Base-by-base conservation (phyloP, 2,797 vertebrate genomes). In the Jordanella pulchra region DNA sequence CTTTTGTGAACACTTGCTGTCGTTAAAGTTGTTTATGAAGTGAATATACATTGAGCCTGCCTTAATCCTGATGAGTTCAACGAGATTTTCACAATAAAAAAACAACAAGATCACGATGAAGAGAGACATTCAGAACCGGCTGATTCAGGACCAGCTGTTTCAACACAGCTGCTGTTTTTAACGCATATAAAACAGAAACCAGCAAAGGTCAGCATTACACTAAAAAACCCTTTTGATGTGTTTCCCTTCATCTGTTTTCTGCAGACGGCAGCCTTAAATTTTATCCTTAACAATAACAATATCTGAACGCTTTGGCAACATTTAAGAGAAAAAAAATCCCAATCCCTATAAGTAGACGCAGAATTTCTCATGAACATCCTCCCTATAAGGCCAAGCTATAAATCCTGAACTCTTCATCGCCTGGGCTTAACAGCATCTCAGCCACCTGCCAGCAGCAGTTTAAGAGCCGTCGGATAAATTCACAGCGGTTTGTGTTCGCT, bases 331-430 rank as follows among this genome's bases (percentile, higher is more conserved):
- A 60, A 67, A 72, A 75, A 80, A 84, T 61, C 15, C 30, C 80
- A 71, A 30, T 67, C 55, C 78, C 80, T 81, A 67, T 39, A 71
- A 68, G 65, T 64, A 76, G 70, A 69, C 44, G 42, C 10, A 65
- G 32, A 77, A 64, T 86, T 84, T 80, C 75, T 86, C 58, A 42
- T 79, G 83, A 87, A 68, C 86, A 91, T 90, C 84, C 87, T 88
- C 83, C 73, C 75, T 85, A 70, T 25, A 42, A 77, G 64, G 78
- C 85, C 85, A 86, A 87, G 81, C 63, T 75, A 72, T 80, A 86
- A 90, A 85, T 77, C 80, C 73, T 73, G 55, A 84, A 75, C 47
- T 72, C 69, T 67, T 77, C 50, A 70, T 86, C 84, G 53, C 39
- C 30, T 56, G 21, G 69, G 67, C 79, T 87, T 65, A 69, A 65